Evolutionary conservation across 2,888 invertebrate genomes (phyloP).

Genomic region (Pegoplata infirma): DNA sequence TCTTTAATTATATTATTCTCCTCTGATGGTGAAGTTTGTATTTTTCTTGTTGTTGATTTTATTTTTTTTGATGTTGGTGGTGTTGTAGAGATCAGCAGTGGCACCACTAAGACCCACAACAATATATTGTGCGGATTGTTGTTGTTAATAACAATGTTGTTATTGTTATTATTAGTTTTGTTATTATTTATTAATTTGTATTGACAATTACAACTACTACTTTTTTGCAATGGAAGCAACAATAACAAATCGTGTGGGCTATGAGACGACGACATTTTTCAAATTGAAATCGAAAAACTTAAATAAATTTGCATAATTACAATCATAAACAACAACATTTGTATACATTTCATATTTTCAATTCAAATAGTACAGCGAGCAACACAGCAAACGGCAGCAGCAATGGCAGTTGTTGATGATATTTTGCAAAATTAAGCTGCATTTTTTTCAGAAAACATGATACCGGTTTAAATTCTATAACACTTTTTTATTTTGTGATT

Average conservation of each 20-base stretch:
- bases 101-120: conserved; percentile 53
- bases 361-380: conserved; percentile 67
- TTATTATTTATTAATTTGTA: conserved; percentile 34
- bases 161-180: conserved; percentile 53
- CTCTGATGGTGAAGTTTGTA: conserved; percentile 1
- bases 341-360: conserved; percentile 72
- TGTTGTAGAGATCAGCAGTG: conserved; percentile 50
- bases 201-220: conserved; percentile 75
- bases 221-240: conserved; percentile 75
- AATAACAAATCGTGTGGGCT: conserved; percentile 72
- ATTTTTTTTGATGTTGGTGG: conserved; percentile 15
- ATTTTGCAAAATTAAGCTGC: conserved; percentile 57
- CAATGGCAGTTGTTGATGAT: conserved; percentile 35
- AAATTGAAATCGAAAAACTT: conserved; percentile 77
- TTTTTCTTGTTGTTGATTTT: conserved; percentile 16
- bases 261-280: conserved; percentile 76
- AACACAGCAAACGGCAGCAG: conserved; percentile 44
- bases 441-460: conserved; percentile 68
- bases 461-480: conserved; percentile 24
- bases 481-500: conserved; percentile 11
- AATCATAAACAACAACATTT: conserved; percentile 65
- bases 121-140: conserved; percentile 49
- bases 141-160: conserved; percentile 48
- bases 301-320: conserved; percentile 77
- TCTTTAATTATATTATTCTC: neutral